phyloP scores from a whole-genome alignment of 2,797 vertebrate genomes.

The Odontamblyopus rebecca region DNA sequence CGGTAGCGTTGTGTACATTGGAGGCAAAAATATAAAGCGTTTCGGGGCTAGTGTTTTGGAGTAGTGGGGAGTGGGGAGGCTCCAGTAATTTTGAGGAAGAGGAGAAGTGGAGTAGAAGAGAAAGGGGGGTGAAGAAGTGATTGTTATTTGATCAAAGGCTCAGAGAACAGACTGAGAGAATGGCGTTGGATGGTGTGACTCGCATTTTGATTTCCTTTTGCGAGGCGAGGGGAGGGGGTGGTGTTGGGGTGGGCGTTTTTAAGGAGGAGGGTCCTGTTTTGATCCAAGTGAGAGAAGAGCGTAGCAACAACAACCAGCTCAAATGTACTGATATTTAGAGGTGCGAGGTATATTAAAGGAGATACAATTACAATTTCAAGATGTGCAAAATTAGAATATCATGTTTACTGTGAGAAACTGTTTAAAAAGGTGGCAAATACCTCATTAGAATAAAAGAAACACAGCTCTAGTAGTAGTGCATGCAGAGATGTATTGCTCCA shows the following conservation, averaged over 20 bases:
- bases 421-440: too few species aligned
- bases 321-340: too few species aligned
- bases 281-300: too few species aligned
- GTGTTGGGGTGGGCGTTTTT: background rate
- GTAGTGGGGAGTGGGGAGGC: conserved; percentile 28
- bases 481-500: too few species aligned
- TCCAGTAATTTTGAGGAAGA: conserved; percentile 56
- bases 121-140: conserved; percentile 50
- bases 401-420: too few species aligned
- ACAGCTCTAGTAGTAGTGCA: too few species aligned
- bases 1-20: conserved; percentile 3
- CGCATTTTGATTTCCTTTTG: conserved; percentile 73
- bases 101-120: conserved; percentile 25
- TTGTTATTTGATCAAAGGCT: conserved; percentile 75
- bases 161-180: conserved; percentile 63
- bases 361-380: too few species aligned
- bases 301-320: too few species aligned
- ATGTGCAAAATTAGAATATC: too few species aligned
- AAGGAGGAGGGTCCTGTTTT: too few species aligned
- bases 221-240: conserved; percentile 11
- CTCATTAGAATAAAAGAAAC: too few species aligned
- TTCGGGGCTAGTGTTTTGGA: conserved; percentile 34
- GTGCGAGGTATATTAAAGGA: too few species aligned
- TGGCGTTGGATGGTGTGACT: conserved; percentile 67
- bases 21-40: conserved; percentile 21